Evolutionary conservation across 2,797 vertebrate species (phyloP).

Genomic region (Eospalax fontanierii): DNA sequence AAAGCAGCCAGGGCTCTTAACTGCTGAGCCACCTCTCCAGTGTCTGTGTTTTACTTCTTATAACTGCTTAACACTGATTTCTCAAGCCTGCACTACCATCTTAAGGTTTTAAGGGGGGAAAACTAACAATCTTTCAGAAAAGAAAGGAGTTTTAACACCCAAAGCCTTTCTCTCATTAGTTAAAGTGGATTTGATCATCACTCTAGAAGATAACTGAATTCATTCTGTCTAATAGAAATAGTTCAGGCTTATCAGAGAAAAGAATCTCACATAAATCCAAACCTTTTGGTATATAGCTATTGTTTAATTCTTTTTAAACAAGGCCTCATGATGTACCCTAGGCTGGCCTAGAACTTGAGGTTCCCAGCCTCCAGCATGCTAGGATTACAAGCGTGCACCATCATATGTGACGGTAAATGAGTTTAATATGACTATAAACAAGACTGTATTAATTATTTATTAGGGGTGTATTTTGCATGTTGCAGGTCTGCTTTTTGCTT

Average conservation of each 20-base stretch:
- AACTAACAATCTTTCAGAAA: constrained; percentile 47
- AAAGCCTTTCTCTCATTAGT: not conserved
- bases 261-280: not conserved
- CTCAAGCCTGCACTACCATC: not conserved
- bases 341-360: not conserved
- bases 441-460: not conserved
- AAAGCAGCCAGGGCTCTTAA: too few relatives aligned
- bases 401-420: not conserved
- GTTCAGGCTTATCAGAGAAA: not conserved
- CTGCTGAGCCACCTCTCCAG: too few relatives aligned
- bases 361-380: not conserved
- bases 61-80: constrained; percentile 15
- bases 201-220: not conserved
- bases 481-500: too few relatives aligned
- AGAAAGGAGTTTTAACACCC: constrained; percentile 15
- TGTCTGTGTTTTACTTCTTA: not conserved
- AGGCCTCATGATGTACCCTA: not conserved
- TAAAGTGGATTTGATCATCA: not conserved
- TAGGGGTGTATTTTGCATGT: too few relatives aligned
- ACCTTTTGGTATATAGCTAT: not conserved
- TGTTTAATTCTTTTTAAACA: not conserved
- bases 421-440: not conserved
- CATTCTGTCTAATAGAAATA: not conserved
- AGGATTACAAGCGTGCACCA: not conserved
- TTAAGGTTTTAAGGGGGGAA: not conserved